phyloP scores from a whole-genome alignment of 2,113 vertebrate species.

The Salvelinus fontinalis region DNA sequence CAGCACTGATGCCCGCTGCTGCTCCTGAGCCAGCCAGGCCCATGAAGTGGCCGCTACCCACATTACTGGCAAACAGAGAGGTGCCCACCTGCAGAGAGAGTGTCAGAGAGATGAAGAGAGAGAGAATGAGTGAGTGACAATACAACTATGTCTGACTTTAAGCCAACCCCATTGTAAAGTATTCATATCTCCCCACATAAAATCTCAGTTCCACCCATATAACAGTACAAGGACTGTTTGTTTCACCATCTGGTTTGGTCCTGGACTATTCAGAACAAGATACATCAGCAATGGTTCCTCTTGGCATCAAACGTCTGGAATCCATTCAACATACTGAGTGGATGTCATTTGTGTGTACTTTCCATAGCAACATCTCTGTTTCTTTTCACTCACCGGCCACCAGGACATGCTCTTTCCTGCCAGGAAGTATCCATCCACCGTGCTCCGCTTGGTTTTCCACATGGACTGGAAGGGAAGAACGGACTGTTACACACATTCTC shows the following conservation, averaged over 20 bases:
- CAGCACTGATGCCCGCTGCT: slow-evolving; percentile 83
- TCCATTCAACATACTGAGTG: background rate
- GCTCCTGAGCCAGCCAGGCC: slow-evolving; percentile 94
- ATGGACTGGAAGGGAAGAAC: slow-evolving; percentile 82
- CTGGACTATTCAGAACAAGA: background rate
- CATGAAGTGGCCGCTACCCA: slow-evolving; percentile 95
- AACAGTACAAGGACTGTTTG: background rate
- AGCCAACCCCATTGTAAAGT: too few relatives aligned
- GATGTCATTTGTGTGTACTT: background rate
- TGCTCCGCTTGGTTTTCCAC: slow-evolving; percentile 90
- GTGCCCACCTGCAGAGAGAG: slow-evolving; percentile 84
- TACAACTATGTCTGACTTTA: too few relatives aligned
- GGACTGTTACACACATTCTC: background rate
- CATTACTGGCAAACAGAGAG: slow-evolving; percentile 95
- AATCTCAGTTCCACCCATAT: too few relatives aligned
- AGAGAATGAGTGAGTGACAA: background rate
- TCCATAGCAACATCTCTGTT: background rate
- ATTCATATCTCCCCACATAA: too few relatives aligned
- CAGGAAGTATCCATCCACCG: slow-evolving; percentile 93
- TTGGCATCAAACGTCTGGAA: background rate
- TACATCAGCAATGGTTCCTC: background rate
- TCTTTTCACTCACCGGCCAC: slow-evolving; percentile 90
- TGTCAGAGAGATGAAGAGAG: slow-evolving; percentile 20
- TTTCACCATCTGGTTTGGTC: background rate
- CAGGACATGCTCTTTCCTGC: slow-evolving; percentile 94